Conservation (phyloP, 2,888 invertebrate genomes). For the Stenolophus ochropezus region DNA sequence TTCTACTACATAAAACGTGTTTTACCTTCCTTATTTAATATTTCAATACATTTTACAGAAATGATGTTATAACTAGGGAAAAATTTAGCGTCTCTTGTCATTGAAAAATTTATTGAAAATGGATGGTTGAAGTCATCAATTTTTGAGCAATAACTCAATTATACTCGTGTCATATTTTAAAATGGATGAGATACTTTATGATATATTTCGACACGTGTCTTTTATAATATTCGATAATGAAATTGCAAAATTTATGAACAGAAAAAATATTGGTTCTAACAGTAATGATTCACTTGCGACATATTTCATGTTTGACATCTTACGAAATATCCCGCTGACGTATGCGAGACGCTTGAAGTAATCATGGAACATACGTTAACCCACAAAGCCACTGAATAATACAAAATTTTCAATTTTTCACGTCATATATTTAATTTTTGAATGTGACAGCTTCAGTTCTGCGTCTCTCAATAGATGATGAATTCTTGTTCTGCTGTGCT, state of each 20-base stretch:
- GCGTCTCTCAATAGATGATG: neutral
- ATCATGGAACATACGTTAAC: neutral
- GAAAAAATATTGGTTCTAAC: constrained; percentile 27
- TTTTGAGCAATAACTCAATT: constrained; percentile 42
- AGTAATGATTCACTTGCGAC: neutral
- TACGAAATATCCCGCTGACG: neutral
- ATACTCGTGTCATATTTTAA: constrained; percentile 38
- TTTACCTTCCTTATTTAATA: constrained; percentile 27
- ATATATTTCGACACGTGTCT: constrained; percentile 42
- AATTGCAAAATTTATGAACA: constrained; percentile 42
- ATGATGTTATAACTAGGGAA: constrained; percentile 36
- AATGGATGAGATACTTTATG: constrained; percentile 48
- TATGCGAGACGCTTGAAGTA: neutral
- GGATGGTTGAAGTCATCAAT: constrained; percentile 37
- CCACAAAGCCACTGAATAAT: neutral
- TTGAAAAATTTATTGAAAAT: constrained; percentile 40
- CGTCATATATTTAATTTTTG: neutral
- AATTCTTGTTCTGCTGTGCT: neutral
- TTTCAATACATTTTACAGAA: constrained; percentile 20
- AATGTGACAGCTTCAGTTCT: neutral
- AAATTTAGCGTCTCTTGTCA: constrained; percentile 28
- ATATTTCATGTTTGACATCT: constrained; percentile 28
- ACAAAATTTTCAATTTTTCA: neutral
- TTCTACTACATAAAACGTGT: constrained; percentile 22
- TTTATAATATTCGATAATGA: constrained; percentile 41